Percentiles rank a stretch among this genome's conserved stretches.
Evolutionary conservation across 2,113 vertebrate genomes (phyloP).

Genomic region (Cyphomyrus discorhynchus): DNA sequence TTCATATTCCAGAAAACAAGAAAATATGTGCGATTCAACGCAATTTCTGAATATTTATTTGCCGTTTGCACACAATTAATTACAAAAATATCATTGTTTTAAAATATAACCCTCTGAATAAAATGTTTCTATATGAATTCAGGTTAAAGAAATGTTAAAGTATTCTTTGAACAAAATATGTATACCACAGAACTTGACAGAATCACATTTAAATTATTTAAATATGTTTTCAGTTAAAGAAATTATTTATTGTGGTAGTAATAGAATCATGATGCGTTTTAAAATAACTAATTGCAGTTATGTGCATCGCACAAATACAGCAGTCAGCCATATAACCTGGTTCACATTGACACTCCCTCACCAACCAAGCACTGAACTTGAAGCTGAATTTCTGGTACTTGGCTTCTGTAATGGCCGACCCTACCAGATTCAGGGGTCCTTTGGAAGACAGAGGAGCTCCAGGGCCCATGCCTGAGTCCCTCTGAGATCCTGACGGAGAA

Average conservation of each 20-base stretch:
- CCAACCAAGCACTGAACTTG: neutral
- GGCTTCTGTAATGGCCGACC: constrained; percentile 25
- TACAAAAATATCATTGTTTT: neutral
- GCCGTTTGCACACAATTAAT: neutral
- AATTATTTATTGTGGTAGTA: neutral
- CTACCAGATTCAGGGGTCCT: constrained; percentile 91
- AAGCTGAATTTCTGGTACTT: neutral
- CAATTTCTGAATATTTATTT: neutral
- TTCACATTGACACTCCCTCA: neutral
- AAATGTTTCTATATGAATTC: neutral
- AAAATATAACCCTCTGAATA: neutral
- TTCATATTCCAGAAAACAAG: constrained; percentile 46
- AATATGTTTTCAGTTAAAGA: neutral
- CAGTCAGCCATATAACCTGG: neutral
- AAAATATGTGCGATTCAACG: constrained; percentile 15
- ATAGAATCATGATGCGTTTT: neutral
- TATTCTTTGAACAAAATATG: neutral
- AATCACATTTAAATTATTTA: neutral
- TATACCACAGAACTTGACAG: neutral
- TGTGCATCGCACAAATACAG: neutral
- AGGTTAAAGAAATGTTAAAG: neutral
- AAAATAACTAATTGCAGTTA: neutral
- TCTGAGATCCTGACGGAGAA: constrained; percentile 85
- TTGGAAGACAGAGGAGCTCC: constrained; percentile 88
- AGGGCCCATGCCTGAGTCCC: constrained; percentile 74